phyloP scores from a whole-genome alignment of 2,888 invertebrate species.

The Lasioglossum leucozonium region DNA sequence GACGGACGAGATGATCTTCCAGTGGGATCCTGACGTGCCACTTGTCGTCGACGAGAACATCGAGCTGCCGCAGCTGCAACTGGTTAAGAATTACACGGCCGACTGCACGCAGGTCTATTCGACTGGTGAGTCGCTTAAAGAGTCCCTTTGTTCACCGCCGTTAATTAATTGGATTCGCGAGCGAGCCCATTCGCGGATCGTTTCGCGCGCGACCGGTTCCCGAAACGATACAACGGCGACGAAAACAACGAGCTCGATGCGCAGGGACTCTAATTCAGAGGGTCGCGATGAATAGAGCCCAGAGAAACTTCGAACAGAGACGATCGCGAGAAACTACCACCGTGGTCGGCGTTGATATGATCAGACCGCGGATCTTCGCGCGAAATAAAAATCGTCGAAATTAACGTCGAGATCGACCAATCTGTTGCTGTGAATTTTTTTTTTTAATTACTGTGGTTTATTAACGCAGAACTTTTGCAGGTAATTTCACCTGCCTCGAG shows the following conservation, averaged over 20 bases:
- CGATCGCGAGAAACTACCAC: neutral
- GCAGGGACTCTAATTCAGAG: neutral
- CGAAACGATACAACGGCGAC: neutral
- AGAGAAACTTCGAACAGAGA: neutral
- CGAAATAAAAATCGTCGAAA: too few relatives aligned
- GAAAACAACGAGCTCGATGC: neutral
- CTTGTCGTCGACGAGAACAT: constrained; percentile 95
- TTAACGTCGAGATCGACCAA: too few relatives aligned
- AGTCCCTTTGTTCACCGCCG: neutral
- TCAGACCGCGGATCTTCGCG: too few relatives aligned
- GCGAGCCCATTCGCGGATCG: neutral
- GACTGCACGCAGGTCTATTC: constrained; percentile 97
- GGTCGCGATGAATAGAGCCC: neutral
- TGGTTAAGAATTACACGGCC: constrained; percentile 94
- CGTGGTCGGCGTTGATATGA: too few relatives aligned
- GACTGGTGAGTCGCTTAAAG: constrained; percentile 88
- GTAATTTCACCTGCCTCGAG: constrained; percentile 96
- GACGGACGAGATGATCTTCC: constrained; percentile 96
- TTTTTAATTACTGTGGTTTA: too few relatives aligned
- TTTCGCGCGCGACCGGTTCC: constrained; percentile 5
- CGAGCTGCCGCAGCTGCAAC: constrained; percentile 94
- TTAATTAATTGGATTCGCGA: constrained; percentile 37
- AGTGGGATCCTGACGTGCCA: constrained; percentile 96
- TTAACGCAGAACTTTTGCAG: constrained; percentile 84
- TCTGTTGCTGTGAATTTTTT: too few relatives aligned